Conservation (phyloP, 2,888 invertebrate genomes). For the Flexamia atlantica region DNA sequence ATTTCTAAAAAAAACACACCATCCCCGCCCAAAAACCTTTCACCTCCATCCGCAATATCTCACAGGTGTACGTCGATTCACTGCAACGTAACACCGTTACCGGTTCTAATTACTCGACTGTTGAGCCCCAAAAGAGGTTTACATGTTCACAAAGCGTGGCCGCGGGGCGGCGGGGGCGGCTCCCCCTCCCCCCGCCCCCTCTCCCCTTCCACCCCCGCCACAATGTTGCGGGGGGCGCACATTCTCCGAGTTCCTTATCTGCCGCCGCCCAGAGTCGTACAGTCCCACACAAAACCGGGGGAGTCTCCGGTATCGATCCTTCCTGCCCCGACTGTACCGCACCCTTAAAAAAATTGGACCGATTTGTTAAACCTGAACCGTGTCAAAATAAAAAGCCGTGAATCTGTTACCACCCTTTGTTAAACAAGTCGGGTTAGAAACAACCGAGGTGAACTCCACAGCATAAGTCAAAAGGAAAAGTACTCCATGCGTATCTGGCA, state of each 20-base stretch:
- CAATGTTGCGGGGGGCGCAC: constrained; percentile 7
- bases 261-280: constrained; percentile 49
- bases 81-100: not conserved
- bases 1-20: too few relatives aligned
- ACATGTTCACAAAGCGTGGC: constrained; percentile 48
- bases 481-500: too few relatives aligned
- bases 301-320: too few relatives aligned
- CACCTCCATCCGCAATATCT: too few relatives aligned
- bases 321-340: constrained; percentile 37
- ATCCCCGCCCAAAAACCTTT: too few relatives aligned
- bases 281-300: constrained; percentile 21
- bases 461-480: too few relatives aligned
- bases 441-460: too few relatives aligned
- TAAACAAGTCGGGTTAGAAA: too few relatives aligned
- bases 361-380: not conserved
- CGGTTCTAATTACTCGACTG: constrained; percentile 24
- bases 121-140: constrained; percentile 32
- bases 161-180: not conserved
- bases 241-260: constrained; percentile 52
- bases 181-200: not conserved
- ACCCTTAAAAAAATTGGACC: constrained; percentile 2
- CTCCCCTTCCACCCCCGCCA: not conserved
- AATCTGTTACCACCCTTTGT: too few relatives aligned
- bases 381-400: not conserved
- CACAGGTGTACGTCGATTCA: too few relatives aligned